phyloP scores from a whole-genome alignment of 2,113 vertebrate genomes.

The Cathartes aura region DNA sequence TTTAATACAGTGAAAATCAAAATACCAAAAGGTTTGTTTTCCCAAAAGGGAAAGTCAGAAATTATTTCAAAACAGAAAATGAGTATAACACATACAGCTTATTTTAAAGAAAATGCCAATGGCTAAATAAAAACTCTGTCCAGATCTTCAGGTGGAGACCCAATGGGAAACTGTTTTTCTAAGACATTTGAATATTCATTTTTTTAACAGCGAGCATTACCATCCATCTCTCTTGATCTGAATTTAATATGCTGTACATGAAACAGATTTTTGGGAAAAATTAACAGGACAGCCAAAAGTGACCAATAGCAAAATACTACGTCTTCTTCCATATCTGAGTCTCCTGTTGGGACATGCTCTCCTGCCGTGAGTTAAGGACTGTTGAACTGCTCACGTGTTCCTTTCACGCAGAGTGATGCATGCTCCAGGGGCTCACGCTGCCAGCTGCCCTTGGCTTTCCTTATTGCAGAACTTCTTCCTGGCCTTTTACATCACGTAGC shows the following conservation, averaged over 20 bases:
- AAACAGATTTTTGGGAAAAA: neutral
- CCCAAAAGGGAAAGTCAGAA: neutral
- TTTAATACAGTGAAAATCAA: neutral
- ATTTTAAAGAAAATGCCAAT: neutral
- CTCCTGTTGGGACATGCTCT: neutral
- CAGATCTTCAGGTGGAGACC: neutral
- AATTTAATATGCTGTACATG: neutral
- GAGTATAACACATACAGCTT: neutral
- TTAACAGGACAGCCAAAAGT: neutral
- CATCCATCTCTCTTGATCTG: neutral
- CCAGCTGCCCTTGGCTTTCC: neutral
- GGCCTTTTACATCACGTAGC: neutral
- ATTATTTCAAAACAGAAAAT: neutral
- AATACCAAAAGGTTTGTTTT: neutral
- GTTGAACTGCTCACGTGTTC: neutral
- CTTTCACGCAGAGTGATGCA: neutral
- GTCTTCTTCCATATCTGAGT: neutral
- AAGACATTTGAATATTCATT: neutral
- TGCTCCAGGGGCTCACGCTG: fast-evolving
- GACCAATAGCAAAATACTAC: neutral
- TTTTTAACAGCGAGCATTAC: neutral
- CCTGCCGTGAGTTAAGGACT: fast-evolving
- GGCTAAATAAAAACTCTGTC: neutral
- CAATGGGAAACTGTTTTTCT: neutral
- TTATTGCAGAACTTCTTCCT: neutral